Conservation (phyloP, 2,888 invertebrate species). For the Pecten maximus region DNA sequence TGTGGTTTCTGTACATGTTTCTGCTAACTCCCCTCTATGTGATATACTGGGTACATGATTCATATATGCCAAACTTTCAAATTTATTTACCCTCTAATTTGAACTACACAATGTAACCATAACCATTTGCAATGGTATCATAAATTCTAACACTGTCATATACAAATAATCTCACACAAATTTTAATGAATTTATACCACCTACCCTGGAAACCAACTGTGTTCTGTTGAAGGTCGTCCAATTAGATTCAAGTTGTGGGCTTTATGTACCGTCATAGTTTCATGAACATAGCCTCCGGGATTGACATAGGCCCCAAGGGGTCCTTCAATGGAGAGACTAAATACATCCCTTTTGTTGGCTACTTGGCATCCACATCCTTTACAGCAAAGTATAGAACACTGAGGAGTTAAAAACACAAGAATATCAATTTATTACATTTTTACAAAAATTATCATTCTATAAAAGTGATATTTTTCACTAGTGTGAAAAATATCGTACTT, state of each 20-base stretch:
- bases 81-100: too few species aligned
- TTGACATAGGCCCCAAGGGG: constrained; percentile 91
- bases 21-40: too few species aligned
- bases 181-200: constrained; percentile 86
- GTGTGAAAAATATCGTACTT: too few species aligned
- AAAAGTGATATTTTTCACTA: too few species aligned
- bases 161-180: neutral
- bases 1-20: too few species aligned
- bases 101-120: too few species aligned
- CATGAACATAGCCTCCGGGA: constrained; percentile 90
- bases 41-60: too few species aligned
- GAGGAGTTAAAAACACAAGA: constrained; percentile 54
- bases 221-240: constrained; percentile 87
- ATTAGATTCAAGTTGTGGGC: constrained; percentile 82
- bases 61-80: too few species aligned
- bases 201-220: constrained; percentile 93
- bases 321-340: constrained; percentile 92
- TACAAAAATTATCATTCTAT: neutral
- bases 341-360: constrained; percentile 86
- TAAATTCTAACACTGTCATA: neutral
- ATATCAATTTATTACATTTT: neutral
- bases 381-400: constrained; percentile 84
- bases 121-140: too few species aligned
- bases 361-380: constrained; percentile 75
- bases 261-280: constrained; percentile 87